Conservation (phyloP, 2,888 invertebrate genomes). For the Oligia strigilis region DNA sequence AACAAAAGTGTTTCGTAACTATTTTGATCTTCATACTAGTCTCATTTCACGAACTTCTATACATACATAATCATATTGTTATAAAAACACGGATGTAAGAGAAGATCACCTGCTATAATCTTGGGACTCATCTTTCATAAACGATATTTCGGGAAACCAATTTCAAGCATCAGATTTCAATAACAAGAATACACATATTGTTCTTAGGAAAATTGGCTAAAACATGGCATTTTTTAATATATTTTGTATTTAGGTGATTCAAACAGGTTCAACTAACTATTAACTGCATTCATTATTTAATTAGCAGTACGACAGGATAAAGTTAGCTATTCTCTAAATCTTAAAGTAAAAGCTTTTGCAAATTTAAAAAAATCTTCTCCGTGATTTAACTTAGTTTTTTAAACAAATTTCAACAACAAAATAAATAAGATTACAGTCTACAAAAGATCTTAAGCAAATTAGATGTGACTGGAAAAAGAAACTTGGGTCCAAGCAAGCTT, state of each 20-base stretch:
- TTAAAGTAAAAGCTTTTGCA: constrained; percentile 9
- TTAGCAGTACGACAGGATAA: not conserved
- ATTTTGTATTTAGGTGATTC: not conserved
- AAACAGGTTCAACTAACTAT: not conserved
- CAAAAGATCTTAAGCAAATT: constrained; percentile 69
- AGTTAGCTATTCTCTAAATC: not conserved
- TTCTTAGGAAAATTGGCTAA: not conserved
- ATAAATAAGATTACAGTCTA: constrained; percentile 32
- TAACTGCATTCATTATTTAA: not conserved
- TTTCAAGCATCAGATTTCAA: constrained; percentile 3
- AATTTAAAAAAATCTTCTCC: constrained; percentile 9
- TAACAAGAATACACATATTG: not conserved
- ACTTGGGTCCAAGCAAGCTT: constrained; percentile 46
- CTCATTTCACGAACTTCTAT: not conserved
- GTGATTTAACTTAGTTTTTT: constrained; percentile 17
- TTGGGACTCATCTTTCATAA: not conserved
- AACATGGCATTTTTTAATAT: not conserved
- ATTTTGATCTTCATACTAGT: not conserved
- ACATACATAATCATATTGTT: no score
- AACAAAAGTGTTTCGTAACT: not conserved
- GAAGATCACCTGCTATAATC: not conserved
- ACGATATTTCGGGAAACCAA: not conserved
- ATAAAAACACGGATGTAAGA: not conserved
- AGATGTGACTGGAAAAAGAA: constrained; percentile 65
- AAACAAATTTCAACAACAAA: constrained; percentile 38